Percentiles rank a stretch among this genome's conserved stretches.
Evolutionary conservation across 1,140 invertebrate genomes (phyloP).

Genomic region (Danaus plexippus): DNA sequence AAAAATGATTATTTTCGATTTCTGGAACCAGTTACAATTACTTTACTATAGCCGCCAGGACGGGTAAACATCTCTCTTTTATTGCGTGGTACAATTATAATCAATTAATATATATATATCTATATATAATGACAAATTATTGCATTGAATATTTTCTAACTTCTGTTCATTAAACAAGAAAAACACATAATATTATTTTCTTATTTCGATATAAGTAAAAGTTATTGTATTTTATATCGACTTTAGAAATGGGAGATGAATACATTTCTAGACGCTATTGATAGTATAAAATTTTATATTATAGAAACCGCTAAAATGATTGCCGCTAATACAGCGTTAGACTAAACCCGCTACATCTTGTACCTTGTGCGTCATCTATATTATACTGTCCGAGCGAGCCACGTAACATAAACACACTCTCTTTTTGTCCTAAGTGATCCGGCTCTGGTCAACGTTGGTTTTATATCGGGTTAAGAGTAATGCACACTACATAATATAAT

Average conservation of each 20-base stretch:
- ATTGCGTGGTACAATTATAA: constrained; percentile 37
- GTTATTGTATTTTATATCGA: too few relatives aligned
- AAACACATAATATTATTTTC: too few relatives aligned
- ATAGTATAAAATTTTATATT: neutral
- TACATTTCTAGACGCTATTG: too few relatives aligned
- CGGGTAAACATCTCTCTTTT: constrained; percentile 50
- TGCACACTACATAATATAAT: constrained; percentile 28
- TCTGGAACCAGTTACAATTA: constrained; percentile 60
- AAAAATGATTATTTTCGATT: constrained; percentile 54
- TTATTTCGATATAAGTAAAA: too few relatives aligned
- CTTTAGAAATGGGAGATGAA: too few relatives aligned
- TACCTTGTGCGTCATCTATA: constrained; percentile 39
- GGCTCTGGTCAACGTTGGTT: constrained; percentile 68
- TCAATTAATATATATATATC: constrained; percentile 2
- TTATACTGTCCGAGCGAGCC: constrained; percentile 55
- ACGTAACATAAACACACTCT: constrained; percentile 58
- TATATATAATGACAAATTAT: too few relatives aligned
- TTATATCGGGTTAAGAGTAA: constrained; percentile 46
- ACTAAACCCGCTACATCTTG: constrained; percentile 18
- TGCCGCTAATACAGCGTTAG: too few relatives aligned
- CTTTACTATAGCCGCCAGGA: constrained; percentile 37
- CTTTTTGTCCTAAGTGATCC: constrained; percentile 69
- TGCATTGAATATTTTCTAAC: too few relatives aligned
- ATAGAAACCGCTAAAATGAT: neutral
- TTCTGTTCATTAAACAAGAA: too few relatives aligned